These are phyloP conservation scores for Hydrolagus colliei DNA, from an alignment of 2,797 vertebrate species.

Conservation along the genomic window DNA sequence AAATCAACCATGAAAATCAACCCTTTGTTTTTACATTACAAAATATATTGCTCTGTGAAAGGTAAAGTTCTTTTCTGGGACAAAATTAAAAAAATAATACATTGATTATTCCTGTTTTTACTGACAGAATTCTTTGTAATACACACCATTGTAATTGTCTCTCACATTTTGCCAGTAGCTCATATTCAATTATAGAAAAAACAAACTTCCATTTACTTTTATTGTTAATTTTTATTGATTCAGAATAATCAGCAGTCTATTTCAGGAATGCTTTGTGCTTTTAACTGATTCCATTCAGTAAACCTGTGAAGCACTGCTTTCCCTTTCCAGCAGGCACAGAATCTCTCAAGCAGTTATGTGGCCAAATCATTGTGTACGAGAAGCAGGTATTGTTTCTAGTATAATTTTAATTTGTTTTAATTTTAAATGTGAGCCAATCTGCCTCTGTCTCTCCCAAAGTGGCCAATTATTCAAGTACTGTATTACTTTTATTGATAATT, in stretches of 20 bases:
- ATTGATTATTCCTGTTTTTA: not conserved
- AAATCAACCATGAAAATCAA: not conserved
- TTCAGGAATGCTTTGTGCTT: not conserved
- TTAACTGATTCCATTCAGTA: not conserved
- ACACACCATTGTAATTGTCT: no score
- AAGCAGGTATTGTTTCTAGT: not conserved
- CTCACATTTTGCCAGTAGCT: not conserved
- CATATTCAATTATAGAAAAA: not conserved
- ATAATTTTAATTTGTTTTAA: not conserved
- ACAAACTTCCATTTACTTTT: not conserved
- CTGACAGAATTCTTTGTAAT: not conserved
- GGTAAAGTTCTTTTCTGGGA: not conserved
- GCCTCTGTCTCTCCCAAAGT: no score
- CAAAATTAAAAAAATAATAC: not conserved
- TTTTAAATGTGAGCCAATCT: no score
- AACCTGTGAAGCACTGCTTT: no score
- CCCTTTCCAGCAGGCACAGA: no score
- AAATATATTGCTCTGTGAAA: not conserved
- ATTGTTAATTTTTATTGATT: not conserved
- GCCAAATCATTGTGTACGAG: not conserved
- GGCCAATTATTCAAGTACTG: no score
- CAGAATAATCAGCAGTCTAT: not conserved
- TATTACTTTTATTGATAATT: slow-evolving; percentile 41
- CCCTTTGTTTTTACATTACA: not conserved
- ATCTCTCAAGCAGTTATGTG: not conserved